These are phyloP conservation scores for Vandiemenella viatica DNA, from an alignment of 2,888 invertebrate genomes.

Conservation along the genomic window DNA sequence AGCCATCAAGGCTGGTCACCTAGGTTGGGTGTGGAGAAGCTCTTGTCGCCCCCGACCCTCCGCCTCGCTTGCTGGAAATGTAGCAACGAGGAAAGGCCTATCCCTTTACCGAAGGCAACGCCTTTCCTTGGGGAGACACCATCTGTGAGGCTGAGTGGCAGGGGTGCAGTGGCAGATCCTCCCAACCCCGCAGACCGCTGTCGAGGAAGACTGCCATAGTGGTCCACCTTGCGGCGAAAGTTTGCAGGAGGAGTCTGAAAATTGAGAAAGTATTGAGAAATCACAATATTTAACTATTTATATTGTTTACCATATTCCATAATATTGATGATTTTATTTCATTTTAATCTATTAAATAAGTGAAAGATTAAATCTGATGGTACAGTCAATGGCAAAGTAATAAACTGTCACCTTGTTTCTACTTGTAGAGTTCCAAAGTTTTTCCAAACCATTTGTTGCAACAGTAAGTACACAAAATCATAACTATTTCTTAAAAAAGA, in stretches of 20 bases:
- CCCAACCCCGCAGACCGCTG: slow-evolving; percentile 7
- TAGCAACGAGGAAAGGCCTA: slow-evolving; percentile 12
- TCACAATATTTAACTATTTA: too few relatives aligned
- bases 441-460: too few relatives aligned
- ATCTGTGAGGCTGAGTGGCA: slow-evolving; percentile 4
- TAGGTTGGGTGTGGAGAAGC: slow-evolving; percentile 81
- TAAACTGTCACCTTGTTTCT: too few relatives aligned
- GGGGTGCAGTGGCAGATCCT: slow-evolving; percentile 1
- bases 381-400: too few relatives aligned
- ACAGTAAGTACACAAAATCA: too few relatives aligned
- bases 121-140: slow-evolving; percentile 33
- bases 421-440: too few relatives aligned
- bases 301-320: too few relatives aligned
- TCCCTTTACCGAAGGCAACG: slow-evolving; percentile 72
- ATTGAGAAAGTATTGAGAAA: background rate
- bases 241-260: slow-evolving; percentile 58
- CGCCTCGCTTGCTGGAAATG: slow-evolving; percentile 22
- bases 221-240: slow-evolving; percentile 52
- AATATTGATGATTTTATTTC: too few relatives aligned
- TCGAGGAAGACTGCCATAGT: slow-evolving; percentile 68
- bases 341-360: too few relatives aligned
- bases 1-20: too few relatives aligned
- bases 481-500: too few relatives aligned
- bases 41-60: slow-evolving; percentile 47
- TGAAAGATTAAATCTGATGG: too few relatives aligned